A percentile compares a stretch with the other conserved stretches of the same genome.
Conservation (phyloP, 2,797 vertebrate species). For the Arnoldichthys spilopterus region DNA sequence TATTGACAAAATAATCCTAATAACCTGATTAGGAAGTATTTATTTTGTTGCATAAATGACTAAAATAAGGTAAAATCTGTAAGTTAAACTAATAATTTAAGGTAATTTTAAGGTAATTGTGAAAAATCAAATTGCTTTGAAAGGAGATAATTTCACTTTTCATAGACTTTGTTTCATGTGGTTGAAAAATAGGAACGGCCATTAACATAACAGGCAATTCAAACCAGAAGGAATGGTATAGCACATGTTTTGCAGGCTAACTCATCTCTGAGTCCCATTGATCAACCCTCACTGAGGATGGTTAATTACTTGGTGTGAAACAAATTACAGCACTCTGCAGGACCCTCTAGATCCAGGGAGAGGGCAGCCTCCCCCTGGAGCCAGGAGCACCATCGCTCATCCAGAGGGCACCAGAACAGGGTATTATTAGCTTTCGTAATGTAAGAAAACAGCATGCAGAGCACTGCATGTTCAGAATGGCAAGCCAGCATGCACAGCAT, state of each 20-base stretch:
- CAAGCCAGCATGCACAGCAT: conserved; percentile 7
- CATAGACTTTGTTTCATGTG: too few relatives aligned
- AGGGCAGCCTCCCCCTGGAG: conserved; percentile 33
- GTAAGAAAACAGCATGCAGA: background rate
- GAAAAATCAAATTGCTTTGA: too few relatives aligned
- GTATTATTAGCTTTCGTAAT: conserved; percentile 23
- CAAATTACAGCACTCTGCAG: conserved; percentile 62
- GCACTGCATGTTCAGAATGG: background rate
- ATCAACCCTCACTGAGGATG: conserved; percentile 60
- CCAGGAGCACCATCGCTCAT: conserved; percentile 11
- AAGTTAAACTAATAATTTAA: too few relatives aligned
- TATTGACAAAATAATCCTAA: too few relatives aligned
- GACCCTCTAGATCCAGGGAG: conserved; percentile 29
- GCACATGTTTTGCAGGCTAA: conserved; percentile 5
- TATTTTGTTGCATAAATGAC: too few relatives aligned
- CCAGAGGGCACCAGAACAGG: conserved; percentile 18
- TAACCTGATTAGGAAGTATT: too few relatives aligned
- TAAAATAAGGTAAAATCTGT: too few relatives aligned
- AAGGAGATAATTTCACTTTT: too few relatives aligned
- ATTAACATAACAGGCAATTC: background rate
- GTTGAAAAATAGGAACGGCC: background rate
- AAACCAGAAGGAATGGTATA: background rate
- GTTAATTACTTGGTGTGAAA: conserved; percentile 70
- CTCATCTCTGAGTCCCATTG: conserved; percentile 61
- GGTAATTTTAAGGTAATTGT: too few relatives aligned